Evolutionary conservation across 2,888 invertebrate species (phyloP).

Genomic region (Euplexia lucipara): DNA sequence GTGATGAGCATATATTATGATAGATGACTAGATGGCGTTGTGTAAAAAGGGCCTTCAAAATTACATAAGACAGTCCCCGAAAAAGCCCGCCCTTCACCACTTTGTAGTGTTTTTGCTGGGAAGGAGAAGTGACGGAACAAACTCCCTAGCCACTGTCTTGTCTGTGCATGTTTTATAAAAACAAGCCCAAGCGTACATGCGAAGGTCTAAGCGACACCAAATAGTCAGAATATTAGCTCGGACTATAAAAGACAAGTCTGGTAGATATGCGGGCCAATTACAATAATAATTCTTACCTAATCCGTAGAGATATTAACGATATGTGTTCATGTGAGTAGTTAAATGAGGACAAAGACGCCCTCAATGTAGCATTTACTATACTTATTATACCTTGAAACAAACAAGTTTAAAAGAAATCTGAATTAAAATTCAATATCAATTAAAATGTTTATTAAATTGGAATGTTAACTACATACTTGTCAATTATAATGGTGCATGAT

Average conservation of each 20-base stretch:
- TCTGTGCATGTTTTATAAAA: background rate
- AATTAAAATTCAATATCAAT: constrained; percentile 44
- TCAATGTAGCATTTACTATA: constrained; percentile 1
- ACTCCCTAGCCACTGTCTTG: too few relatives aligned
- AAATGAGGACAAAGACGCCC: constrained; percentile 25
- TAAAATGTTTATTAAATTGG: constrained; percentile 36
- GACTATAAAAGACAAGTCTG: background rate
- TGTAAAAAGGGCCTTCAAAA: too few relatives aligned
- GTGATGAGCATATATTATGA: too few relatives aligned
- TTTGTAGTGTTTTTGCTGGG: too few relatives aligned
- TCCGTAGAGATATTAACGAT: constrained; percentile 11
- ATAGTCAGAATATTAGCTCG: background rate
- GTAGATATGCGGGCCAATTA: constrained; percentile 24
- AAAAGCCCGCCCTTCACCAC: too few relatives aligned
- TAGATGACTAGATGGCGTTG: too few relatives aligned
- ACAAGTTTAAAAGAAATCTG: constrained; percentile 29
- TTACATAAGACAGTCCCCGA: too few relatives aligned
- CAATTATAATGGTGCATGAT: constrained; percentile 13
- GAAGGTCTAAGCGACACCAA: background rate
- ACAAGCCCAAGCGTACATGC: background rate
- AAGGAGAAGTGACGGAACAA: too few relatives aligned
- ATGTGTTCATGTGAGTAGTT: constrained; percentile 2
- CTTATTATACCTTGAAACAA: constrained; percentile 1
- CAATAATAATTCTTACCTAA: constrained; percentile 33
- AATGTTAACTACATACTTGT: constrained; percentile 6